These are phyloP conservation scores for Oreocharis arfaki DNA, from an alignment of 2,113 vertebrate species.

Conservation along the genomic window DNA sequence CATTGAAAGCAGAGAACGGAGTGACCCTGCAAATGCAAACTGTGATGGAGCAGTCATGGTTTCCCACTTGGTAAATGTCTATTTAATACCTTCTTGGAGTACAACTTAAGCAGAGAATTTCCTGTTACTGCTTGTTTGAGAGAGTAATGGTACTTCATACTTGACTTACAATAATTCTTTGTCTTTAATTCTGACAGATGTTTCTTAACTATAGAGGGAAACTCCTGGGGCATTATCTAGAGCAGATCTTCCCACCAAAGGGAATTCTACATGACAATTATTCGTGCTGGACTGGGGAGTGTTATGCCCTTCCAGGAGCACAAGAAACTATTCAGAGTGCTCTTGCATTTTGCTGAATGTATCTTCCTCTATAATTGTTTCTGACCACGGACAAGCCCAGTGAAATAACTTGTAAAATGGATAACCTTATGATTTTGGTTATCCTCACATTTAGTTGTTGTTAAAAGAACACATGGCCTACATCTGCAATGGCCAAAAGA, in stretches of 20 bases:
- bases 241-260: background rate
- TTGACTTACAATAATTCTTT: background rate
- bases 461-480: background rate
- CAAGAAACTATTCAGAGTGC: background rate
- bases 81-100: background rate
- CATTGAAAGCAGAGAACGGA: conserved; percentile 88
- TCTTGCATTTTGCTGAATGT: background rate
- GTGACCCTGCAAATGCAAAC: conserved; percentile 76
- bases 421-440: background rate
- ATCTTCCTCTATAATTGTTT: background rate
- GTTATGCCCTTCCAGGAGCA: rapidly evolving
- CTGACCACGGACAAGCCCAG: background rate
- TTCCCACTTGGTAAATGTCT: conserved; percentile 84
- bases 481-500: background rate
- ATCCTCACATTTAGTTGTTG: background rate
- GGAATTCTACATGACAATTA: background rate
- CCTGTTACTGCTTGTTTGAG: background rate
- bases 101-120: background rate
- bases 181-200: background rate
- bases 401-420: background rate
- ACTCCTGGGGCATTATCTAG: background rate
- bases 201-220: background rate
- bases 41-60: conserved; percentile 91
- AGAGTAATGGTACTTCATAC: background rate
- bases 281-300: background rate